phyloP scores from a whole-genome alignment of 2,113 vertebrate species.

The Rhipidura dahli region DNA sequence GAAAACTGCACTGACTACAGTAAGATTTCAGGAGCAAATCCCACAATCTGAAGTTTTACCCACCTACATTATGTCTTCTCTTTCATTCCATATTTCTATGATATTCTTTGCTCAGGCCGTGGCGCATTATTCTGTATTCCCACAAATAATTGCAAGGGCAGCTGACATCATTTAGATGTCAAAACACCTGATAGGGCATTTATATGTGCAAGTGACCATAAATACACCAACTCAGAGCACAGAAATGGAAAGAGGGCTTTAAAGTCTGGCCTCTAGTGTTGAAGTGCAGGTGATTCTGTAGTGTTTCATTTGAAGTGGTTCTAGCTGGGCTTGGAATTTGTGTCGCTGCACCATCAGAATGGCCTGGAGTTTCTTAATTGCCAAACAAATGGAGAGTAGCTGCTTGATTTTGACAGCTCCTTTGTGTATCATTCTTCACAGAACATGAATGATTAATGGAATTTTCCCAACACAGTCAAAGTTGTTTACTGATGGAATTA shows the following conservation, averaged over 20 bases:
- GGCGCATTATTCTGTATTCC: neutral
- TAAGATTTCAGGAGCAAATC: neutral
- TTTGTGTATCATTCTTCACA: constrained; percentile 76
- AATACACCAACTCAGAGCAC: neutral
- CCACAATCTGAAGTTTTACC: neutral
- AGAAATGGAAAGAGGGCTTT: neutral
- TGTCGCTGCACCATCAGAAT: constrained; percentile 42
- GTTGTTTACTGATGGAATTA: constrained; percentile 80
- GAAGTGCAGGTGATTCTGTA: constrained; percentile 38
- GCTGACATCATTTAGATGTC: neutral
- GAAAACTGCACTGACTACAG: neutral
- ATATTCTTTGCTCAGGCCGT: neutral
- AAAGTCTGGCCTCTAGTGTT: neutral
- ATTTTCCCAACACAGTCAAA: constrained; percentile 78
- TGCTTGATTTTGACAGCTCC: constrained; percentile 73
- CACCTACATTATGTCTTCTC: neutral
- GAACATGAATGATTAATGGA: constrained; percentile 83
- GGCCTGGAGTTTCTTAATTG: constrained; percentile 78
- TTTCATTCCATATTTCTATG: neutral
- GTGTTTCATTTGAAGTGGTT: constrained; percentile 19
- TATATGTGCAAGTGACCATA: constrained; percentile 8
- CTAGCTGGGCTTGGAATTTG: constrained; percentile 59
- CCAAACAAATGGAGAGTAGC: constrained; percentile 76
- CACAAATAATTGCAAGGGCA: neutral
- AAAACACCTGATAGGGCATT: neutral